Conservation (phyloP, 2,797 vertebrate species). For the Eremophila alpestris region DNA sequence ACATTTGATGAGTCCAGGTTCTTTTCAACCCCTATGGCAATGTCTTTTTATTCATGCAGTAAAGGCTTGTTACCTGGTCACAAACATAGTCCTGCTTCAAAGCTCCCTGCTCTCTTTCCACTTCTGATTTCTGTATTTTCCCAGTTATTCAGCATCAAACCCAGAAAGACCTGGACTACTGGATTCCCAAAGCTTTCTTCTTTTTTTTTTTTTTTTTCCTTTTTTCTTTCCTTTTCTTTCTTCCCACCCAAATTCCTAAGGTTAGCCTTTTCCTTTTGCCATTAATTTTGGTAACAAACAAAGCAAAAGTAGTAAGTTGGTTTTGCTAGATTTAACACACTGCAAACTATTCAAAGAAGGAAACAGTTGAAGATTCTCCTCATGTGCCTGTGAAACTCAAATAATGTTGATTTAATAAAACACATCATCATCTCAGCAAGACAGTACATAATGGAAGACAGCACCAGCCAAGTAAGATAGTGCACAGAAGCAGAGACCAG, state of each 20-base stretch:
- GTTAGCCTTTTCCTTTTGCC: not conserved
- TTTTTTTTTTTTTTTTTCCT: rapidly evolving
- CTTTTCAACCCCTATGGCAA: constrained; percentile 22
- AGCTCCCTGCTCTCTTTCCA: not conserved
- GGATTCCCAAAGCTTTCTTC: not conserved
- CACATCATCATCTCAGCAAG: not conserved
- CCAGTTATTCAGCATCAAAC: not conserved
- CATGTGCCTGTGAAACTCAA: not conserved
- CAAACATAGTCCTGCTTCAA: not conserved
- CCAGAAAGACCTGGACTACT: not conserved
- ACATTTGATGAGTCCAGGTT: not conserved
- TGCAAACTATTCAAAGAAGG: not conserved
- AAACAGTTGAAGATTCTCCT: not conserved
- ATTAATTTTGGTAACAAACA: not conserved
- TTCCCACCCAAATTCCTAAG: not conserved
- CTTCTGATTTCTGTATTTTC: constrained; percentile 14
- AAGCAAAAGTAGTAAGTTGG: not conserved
- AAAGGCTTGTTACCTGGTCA: constrained; percentile 9
- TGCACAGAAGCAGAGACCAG: not conserved
- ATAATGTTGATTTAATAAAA: not conserved
- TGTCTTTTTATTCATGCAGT: not conserved
- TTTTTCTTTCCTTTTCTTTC: too few species aligned
- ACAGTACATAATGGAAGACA: not conserved
- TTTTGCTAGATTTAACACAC: not conserved
- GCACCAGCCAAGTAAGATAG: not conserved